These are phyloP conservation scores for Macquaria australasica DNA, from an alignment of 2,113 vertebrate genomes.

Conservation along the genomic window DNA sequence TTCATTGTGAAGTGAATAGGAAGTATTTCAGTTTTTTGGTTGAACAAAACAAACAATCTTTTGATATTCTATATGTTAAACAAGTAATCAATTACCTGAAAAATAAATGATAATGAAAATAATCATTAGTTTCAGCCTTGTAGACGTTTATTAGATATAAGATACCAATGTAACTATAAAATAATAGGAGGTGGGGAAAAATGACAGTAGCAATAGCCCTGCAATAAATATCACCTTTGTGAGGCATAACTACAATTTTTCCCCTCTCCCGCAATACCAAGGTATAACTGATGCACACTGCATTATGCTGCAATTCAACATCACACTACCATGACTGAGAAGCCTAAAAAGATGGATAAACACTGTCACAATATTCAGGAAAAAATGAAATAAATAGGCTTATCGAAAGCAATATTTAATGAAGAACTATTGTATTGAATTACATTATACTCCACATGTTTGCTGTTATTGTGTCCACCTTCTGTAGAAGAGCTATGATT, in stretches of 20 bases:
- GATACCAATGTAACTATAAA: neutral
- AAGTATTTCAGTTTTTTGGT: neutral
- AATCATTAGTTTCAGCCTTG: neutral
- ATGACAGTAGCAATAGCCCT: too few relatives aligned
- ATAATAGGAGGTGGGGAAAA: too few relatives aligned
- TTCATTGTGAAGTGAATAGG: neutral
- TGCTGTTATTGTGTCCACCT: neutral
- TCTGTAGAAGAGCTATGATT: conserved; percentile 2
- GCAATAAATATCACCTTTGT: too few relatives aligned
- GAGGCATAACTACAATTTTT: too few relatives aligned
- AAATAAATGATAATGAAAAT: neutral
- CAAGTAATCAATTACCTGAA: neutral
- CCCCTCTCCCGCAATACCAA: too few relatives aligned
- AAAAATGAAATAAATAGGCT: neutral
- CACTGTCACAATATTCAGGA: neutral
- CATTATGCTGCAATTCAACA: neutral
- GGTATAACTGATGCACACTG: neutral
- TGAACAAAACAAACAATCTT: neutral
- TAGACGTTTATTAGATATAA: neutral
- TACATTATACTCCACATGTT: neutral
- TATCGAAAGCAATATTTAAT: neutral
- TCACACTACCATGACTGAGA: neutral
- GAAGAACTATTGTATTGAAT: neutral
- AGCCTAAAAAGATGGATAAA: neutral
- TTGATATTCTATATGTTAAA: neutral